Base-by-base conservation (phyloP, 2,888 invertebrate genomes). In the Hoplodrina blanda region DNA sequence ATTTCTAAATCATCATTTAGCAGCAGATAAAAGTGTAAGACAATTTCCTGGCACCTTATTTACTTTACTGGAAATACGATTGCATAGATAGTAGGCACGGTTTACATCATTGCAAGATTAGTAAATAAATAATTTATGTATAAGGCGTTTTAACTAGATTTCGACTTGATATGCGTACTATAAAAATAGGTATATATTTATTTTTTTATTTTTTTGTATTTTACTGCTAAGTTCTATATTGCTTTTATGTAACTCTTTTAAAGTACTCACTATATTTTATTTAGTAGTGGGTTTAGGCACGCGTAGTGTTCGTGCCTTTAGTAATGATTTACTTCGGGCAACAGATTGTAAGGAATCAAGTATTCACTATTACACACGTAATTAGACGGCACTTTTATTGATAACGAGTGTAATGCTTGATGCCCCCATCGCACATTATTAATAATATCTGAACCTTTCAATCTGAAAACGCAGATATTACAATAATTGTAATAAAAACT, bases 251-350 rank as follows among this genome's bases (percentile, higher is more conserved):
- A 25, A 25, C 2, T 25, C 25, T 25, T 2, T 25, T 25, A 25
- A 25, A 25, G 25, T 25, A 2, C 1, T 25, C 25, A 25, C 56
- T 56, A 66, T 33, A 50, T 33, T 11, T 15, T 30, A 4, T 11
- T 15, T 30, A 4, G 13, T 4, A 17, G 15, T 49, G 2, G 3
- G 15, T 44, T 20, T 11, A 46, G 71, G 30, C 78, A 78, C 67
- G 67, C 37, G 77, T 72, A 68, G 70, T 71, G 62, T 37, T 62
- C 59, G 62, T 62, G 67, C 59, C 72, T 60, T 30, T 53, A 7
- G 30, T 44, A 25, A 41, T 55, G 17, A 37, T 25, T n/a, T 25
- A 30, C 7, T 8, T 54, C 10, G n/a, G 57, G 5, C 30, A 7
- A 44, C 17, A 7, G n/a, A 30, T 41, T 19, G 11, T 10, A 41